These are phyloP conservation scores for Clanis bilineata DNA, from an alignment of 2,888 invertebrate genomes.

Conservation along the genomic window DNA sequence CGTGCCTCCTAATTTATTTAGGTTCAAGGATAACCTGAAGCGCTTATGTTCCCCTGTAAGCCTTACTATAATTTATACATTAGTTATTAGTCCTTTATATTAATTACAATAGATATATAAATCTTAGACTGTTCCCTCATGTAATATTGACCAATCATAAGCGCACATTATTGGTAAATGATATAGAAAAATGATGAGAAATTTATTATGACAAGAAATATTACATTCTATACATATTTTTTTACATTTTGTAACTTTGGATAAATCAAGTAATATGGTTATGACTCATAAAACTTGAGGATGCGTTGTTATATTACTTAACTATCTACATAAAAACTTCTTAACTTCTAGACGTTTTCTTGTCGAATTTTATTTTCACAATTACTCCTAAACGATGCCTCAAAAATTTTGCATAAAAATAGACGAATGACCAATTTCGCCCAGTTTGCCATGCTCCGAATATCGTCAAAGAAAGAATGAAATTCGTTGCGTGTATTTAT, in stretches of 20 bases:
- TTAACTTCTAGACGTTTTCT: not conserved
- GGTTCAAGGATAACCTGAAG: not conserved
- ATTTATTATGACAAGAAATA: too few relatives aligned
- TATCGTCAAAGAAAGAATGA: slow-evolving; percentile 16
- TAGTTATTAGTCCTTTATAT: slow-evolving; percentile 2
- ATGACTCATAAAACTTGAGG: too few relatives aligned
- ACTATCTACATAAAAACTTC: too few relatives aligned
- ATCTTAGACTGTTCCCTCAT: not conserved
- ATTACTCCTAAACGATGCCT: not conserved
- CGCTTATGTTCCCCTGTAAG: not conserved
- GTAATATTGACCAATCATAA: not conserved
- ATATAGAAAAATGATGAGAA: too few relatives aligned
- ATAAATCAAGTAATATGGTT: too few relatives aligned
- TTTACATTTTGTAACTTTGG: too few relatives aligned
- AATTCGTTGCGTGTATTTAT: slow-evolving; percentile 18
- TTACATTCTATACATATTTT: too few relatives aligned
- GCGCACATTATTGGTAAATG: too few relatives aligned
- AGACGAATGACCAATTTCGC: not conserved
- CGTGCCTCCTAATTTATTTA: slow-evolving; percentile 4
- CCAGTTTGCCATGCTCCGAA: slow-evolving; percentile 1
- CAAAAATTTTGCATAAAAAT: not conserved
- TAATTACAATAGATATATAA: not conserved
- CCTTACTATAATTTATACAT: not conserved
- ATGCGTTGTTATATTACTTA: too few relatives aligned
- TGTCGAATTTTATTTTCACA: not conserved